Conservation (phyloP, 2,888 invertebrate species). For the Allolobophora icterica region DNA sequence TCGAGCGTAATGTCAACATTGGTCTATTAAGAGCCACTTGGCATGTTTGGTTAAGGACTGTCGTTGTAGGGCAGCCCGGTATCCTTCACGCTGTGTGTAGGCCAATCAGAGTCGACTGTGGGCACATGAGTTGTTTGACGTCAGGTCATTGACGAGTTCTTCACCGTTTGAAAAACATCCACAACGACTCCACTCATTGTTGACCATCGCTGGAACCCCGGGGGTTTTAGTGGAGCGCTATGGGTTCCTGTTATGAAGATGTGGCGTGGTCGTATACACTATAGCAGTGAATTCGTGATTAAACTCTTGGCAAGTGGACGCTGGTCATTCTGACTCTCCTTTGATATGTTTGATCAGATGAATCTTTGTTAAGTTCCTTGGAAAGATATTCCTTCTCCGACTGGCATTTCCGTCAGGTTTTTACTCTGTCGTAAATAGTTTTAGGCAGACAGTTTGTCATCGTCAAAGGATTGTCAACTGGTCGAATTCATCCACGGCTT, state of each 20-base stretch:
- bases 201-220: not conserved
- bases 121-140: not conserved
- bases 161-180: not conserved
- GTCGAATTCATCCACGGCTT: not conserved
- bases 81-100: not conserved
- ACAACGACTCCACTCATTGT: not conserved
- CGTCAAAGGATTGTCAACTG: not conserved
- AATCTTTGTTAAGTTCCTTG: not conserved
- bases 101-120: not conserved
- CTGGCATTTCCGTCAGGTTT: not conserved
- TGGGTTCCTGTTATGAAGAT: not conserved
- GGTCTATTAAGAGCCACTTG: not conserved
- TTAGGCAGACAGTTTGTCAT: not conserved
- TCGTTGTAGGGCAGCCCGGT: not conserved
- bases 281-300: not conserved
- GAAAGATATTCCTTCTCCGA: not conserved
- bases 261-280: not conserved
- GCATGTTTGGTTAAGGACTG: not conserved
- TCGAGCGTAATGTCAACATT: constrained; percentile 17
- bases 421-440: not conserved
- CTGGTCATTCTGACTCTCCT: not conserved
- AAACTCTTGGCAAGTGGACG: not conserved
- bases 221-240: not conserved
- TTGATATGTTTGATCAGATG: not conserved
- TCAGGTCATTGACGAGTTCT: not conserved